These are phyloP conservation scores for Python bivittatus DNA, from an alignment of 2,113 vertebrate genomes.

Conservation along the genomic window DNA sequence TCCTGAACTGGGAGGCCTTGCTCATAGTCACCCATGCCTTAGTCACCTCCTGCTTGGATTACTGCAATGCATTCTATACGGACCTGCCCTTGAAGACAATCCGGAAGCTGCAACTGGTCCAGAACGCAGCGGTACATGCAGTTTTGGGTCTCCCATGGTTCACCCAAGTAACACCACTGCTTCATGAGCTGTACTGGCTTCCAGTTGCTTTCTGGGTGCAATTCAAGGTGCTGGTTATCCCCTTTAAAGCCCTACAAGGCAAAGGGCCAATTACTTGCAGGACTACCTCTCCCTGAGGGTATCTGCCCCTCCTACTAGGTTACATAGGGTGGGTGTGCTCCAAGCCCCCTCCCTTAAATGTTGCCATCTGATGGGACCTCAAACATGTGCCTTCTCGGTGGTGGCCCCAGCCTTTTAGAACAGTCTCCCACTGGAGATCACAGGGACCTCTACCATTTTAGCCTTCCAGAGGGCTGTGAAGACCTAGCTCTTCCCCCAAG, in stretches of 20 bases:
- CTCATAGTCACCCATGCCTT: background rate
- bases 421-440: too few species aligned
- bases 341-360: background rate
- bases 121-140: background rate
- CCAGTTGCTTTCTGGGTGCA: background rate
- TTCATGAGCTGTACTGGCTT: background rate
- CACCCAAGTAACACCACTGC: background rate
- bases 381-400: too few species aligned
- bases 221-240: background rate
- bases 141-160: background rate
- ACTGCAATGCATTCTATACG: background rate
- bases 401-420: too few species aligned
- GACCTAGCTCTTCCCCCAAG: too few species aligned
- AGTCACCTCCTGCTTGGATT: background rate
- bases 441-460: too few species aligned
- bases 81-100: background rate
- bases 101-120: background rate
- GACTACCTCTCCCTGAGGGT: background rate
- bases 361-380: too few species aligned
- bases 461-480: too few species aligned
- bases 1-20: background rate
- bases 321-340: background rate
- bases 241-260: background rate
- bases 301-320: background rate
- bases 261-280: background rate